Evolutionary conservation across 2,113 vertebrate genomes (phyloP).

Genomic region (Caracal caracal): DNA sequence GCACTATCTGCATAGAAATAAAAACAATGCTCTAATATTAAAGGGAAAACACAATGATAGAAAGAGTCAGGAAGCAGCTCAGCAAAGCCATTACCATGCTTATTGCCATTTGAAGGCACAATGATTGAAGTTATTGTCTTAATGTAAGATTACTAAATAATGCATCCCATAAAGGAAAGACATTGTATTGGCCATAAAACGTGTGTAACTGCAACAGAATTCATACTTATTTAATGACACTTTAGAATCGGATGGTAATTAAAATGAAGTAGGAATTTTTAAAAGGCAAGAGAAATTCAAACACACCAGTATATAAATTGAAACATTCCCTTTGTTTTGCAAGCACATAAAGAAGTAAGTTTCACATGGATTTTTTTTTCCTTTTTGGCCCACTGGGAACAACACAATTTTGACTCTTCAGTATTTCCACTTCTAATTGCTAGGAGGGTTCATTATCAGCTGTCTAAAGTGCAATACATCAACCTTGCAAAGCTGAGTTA

Average conservation of each 20-base stretch:
- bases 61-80: slow-evolving; percentile 40
- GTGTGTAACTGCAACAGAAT: slow-evolving; percentile 68
- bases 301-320: slow-evolving; percentile 66
- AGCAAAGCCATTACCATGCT: slow-evolving; percentile 65
- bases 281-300: slow-evolving; percentile 68
- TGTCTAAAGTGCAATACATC: slow-evolving; percentile 88
- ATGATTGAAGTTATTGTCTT: slow-evolving; percentile 81
- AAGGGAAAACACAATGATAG: not conserved
- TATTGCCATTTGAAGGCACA: slow-evolving; percentile 77
- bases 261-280: slow-evolving; percentile 69
- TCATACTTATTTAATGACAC: slow-evolving; percentile 75
- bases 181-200: slow-evolving; percentile 67
- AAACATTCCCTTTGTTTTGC: slow-evolving; percentile 79
- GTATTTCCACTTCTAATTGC: slow-evolving; percentile 89
- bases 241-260: slow-evolving; percentile 75
- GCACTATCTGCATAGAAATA: not conserved
- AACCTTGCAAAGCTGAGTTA: slow-evolving; percentile 88
- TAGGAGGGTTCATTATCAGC: slow-evolving; percentile 88
- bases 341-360: slow-evolving; percentile 67
- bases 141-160: slow-evolving; percentile 82
- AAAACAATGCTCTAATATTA: slow-evolving; percentile 60
- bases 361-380: slow-evolving; percentile 12
- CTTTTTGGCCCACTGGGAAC: slow-evolving; percentile 77
- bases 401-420: slow-evolving; percentile 84
- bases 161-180: slow-evolving; percentile 73